A percentile compares a stretch with the other conserved stretches of the same genome.
Evolutionary conservation across 2,888 invertebrate genomes (phyloP).

Genomic region (Spicauda simplicius): DNA sequence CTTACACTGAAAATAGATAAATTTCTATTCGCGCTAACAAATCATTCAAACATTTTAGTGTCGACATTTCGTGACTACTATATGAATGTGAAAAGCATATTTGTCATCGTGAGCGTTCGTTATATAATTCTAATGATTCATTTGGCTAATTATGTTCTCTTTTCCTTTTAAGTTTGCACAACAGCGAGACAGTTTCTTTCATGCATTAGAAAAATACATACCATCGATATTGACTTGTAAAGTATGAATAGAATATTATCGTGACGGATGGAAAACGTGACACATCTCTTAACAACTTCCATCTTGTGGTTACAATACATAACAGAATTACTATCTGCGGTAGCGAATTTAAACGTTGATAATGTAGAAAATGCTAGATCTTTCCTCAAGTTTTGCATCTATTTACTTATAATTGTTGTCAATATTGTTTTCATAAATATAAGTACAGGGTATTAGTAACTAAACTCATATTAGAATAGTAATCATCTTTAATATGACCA

Average conservation of each 20-base stretch:
- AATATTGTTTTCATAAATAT: not conserved
- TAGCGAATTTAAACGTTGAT: not conserved
- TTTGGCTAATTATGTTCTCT: constrained; percentile 30
- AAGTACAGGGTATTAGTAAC: too few species aligned
- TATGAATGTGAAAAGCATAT: constrained; percentile 35
- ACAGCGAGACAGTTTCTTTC: constrained; percentile 11
- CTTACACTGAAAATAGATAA: too few species aligned
- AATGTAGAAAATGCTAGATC: not conserved
- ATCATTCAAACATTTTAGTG: constrained; percentile 20
- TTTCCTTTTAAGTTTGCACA: constrained; percentile 29
- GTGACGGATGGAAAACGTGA: constrained; percentile 39
- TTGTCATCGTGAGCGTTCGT: constrained; percentile 22
- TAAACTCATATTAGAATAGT: too few species aligned
- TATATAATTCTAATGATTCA: constrained; percentile 34
- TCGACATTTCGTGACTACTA: constrained; percentile 27
- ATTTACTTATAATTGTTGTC: not conserved
- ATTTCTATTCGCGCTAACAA: constrained; percentile 7
- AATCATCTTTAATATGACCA: too few species aligned
- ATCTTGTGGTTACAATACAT: not conserved
- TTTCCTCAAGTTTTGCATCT: not conserved
- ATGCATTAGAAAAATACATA: constrained; percentile 14
- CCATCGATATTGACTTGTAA: not conserved
- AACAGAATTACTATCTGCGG: constrained; percentile 3
- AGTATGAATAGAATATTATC: constrained; percentile 31
- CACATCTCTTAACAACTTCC: constrained; percentile 10